Evolutionary conservation across 2,888 invertebrate species (phyloP).

Genomic region (Acrobasis consociella): DNA sequence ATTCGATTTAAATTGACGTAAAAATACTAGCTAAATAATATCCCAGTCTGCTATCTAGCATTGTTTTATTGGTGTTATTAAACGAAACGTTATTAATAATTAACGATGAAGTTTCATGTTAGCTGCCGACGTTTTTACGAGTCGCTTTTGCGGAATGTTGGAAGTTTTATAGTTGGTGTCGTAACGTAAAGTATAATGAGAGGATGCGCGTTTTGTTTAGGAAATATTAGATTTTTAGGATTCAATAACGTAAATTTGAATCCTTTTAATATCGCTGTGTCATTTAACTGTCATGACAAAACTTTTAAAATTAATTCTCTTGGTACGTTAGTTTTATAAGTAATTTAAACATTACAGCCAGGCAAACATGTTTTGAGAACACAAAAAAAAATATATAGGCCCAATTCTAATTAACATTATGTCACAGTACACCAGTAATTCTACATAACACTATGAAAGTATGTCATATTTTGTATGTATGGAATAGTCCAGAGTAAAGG

Average conservation of each 20-base stretch:
- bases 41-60: conserved; percentile 25
- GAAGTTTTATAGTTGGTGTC: conserved; percentile 18
- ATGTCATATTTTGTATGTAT: no score
- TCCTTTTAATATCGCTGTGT: neutral
- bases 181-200: conserved; percentile 9
- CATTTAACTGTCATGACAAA: no score
- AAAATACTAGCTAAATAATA: conserved; percentile 17
- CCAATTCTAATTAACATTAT: no score
- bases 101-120: conserved; percentile 30
- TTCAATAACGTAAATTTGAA: neutral
- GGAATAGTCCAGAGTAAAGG: no score
- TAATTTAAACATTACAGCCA: no score
- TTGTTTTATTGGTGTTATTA: conserved; percentile 33
- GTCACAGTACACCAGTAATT: no score
- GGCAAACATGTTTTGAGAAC: no score
- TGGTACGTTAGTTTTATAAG: no score
- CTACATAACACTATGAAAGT: no score
- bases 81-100: conserved; percentile 31
- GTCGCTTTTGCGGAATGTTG: conserved; percentile 25
- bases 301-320: no score
- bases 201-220: conserved; percentile 1
- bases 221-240: conserved; percentile 3
- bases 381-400: no score
- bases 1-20: conserved; percentile 18
- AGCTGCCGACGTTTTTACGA: conserved; percentile 29